phyloP scores from a whole-genome alignment of 2,113 vertebrate species.

The Bombycilla garrulus region DNA sequence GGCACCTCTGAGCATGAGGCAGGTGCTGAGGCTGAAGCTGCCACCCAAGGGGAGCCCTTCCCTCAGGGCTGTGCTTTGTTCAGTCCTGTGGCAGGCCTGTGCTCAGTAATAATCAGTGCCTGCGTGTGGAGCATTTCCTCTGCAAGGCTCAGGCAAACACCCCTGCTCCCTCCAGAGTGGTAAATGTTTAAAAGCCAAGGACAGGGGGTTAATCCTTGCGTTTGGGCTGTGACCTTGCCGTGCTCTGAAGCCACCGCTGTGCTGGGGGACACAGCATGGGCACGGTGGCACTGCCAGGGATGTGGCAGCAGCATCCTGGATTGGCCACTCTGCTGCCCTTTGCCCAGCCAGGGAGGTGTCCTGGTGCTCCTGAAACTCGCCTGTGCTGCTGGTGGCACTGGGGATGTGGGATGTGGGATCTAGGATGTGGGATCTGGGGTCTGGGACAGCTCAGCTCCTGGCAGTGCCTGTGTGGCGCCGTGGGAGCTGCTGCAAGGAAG shows the following conservation, averaged over 20 bases:
- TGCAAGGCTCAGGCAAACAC: neutral
- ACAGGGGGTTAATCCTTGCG: neutral
- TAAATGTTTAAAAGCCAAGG: conserved; percentile 59
- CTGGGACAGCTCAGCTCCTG: neutral
- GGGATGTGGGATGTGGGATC: rapidly evolving
- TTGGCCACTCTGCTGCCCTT: rapidly evolving
- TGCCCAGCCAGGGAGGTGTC: neutral
- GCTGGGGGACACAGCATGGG: rapidly evolving
- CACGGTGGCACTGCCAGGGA: rapidly evolving
- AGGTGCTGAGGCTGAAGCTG: neutral
- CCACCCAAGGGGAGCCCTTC: rapidly evolving
- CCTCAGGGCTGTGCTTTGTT: rapidly evolving
- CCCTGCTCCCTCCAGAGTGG: neutral
- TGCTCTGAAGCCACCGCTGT: neutral
- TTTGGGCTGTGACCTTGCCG: neutral
- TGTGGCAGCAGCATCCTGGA: rapidly evolving
- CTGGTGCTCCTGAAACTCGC: neutral
- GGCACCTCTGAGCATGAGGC: neutral
- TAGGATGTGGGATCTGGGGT: neutral
- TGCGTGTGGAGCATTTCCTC: neutral
- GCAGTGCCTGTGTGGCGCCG: rapidly evolving
- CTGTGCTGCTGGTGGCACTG: rapidly evolving
- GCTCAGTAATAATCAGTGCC: neutral
- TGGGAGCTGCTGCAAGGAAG: neutral
- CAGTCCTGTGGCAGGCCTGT: neutral